A percentile compares a stretch with the other conserved stretches of the same genome.
These are phyloP conservation scores for Bombus pyrosoma DNA, from an alignment of 1,140 invertebrate genomes.

Conservation along the genomic window DNA sequence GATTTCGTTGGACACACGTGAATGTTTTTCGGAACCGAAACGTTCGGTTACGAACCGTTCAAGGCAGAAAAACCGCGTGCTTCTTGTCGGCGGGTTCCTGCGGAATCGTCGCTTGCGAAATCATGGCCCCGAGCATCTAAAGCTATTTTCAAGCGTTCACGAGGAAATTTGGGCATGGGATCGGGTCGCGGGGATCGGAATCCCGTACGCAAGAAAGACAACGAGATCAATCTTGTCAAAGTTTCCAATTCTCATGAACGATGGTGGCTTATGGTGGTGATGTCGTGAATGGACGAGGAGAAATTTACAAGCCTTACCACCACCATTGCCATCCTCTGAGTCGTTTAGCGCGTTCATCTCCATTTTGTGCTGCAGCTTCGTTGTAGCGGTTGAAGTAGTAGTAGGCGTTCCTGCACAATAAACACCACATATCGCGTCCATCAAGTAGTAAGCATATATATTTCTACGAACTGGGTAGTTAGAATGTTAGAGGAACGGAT, in stretches of 20 bases:
- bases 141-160: slow-evolving; percentile 31
- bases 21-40: neutral
- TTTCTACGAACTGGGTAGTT: slow-evolving; percentile 38
- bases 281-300: slow-evolving; percentile 46
- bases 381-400: slow-evolving; percentile 77
- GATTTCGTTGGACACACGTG: neutral
- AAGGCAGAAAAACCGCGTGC: neutral
- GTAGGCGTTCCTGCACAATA: slow-evolving; percentile 80
- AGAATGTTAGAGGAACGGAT: slow-evolving; percentile 22
- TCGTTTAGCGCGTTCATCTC: slow-evolving; percentile 80
- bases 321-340: slow-evolving; percentile 78
- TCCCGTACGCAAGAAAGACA: slow-evolving; percentile 35
- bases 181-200: slow-evolving; percentile 13
- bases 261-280: slow-evolving; percentile 53
- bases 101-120: slow-evolving; percentile 2
- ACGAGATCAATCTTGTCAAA: slow-evolving; percentile 44
- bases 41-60: neutral
- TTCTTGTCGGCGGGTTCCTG: slow-evolving; percentile 1
- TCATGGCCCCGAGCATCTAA: neutral
- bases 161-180: slow-evolving; percentile 23
- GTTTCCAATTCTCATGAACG: slow-evolving; percentile 46
- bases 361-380: slow-evolving; percentile 80
- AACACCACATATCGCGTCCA: slow-evolving; percentile 79
- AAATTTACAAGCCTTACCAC: slow-evolving; percentile 79
- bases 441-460: slow-evolving; percentile 74